These are phyloP conservation scores for Mustela lutreola DNA, from an alignment of 2,113 vertebrate genomes.

Conservation along the genomic window DNA sequence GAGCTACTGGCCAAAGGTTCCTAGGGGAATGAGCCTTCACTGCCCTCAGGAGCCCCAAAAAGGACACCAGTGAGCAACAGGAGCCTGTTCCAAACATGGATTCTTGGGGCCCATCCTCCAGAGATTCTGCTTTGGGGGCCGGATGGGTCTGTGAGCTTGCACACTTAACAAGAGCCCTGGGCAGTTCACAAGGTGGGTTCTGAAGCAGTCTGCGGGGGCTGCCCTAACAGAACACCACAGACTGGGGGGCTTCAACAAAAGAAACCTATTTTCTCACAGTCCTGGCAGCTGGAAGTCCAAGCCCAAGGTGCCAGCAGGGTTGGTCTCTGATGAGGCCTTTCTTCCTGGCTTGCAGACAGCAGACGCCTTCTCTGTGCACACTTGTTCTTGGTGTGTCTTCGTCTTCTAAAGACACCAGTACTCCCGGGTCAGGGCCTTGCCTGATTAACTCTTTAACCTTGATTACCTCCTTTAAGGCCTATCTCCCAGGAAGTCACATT, in stretches of 20 bases:
- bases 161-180: neutral
- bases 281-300: neutral
- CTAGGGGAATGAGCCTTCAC: neutral
- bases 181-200: neutral
- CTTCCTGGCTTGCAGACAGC: neutral
- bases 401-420: neutral
- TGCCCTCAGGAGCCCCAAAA: neutral
- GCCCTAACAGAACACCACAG: neutral
- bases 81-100: neutral
- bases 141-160: neutral
- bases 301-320: neutral
- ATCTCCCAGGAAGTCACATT: neutral
- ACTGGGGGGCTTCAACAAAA: neutral
- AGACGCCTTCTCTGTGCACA: neutral
- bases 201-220: neutral
- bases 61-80: neutral
- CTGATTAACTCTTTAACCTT: neutral
- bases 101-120: neutral
- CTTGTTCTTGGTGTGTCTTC: neutral
- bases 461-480: neutral
- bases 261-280: neutral
- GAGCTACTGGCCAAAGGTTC: neutral
- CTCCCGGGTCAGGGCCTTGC: neutral
- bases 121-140: neutral
- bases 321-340: neutral